phyloP scores from a whole-genome alignment of 2,113 vertebrate species.

The Centropus bengalensis region DNA sequence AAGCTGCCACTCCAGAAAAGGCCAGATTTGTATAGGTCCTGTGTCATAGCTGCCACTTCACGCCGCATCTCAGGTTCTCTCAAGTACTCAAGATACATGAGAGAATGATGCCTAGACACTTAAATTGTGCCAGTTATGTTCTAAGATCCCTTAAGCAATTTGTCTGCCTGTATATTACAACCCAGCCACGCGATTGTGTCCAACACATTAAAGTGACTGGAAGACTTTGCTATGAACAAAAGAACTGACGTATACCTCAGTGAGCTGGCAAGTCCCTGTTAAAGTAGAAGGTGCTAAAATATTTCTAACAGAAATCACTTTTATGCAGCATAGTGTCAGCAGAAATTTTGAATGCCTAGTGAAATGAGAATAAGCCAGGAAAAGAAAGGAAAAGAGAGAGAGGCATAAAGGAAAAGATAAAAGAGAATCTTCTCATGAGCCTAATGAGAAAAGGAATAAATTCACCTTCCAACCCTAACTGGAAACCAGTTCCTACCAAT shows the following conservation, averaged over 20 bases:
- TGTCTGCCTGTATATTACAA: background rate
- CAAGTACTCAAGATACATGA: background rate
- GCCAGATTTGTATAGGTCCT: background rate
- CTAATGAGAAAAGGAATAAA: slow-evolving; percentile 18
- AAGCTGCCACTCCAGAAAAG: background rate
- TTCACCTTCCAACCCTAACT: slow-evolving; percentile 20
- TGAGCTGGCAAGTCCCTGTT: background rate
- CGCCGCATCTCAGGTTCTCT: background rate
- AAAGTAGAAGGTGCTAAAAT: background rate
- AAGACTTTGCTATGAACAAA: background rate
- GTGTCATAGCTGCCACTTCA: background rate
- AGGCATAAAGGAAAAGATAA: background rate
- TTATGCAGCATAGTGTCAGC: slow-evolving; percentile 1
- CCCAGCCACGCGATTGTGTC: background rate
- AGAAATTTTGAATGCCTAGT: background rate
- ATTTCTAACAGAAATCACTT: background rate
- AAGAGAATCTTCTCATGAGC: background rate
- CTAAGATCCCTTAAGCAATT: background rate
- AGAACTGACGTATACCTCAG: background rate
- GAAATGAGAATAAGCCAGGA: background rate
- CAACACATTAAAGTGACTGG: background rate
- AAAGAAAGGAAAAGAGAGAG: background rate
- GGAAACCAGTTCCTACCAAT: slow-evolving; percentile 43
- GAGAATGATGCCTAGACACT: background rate
- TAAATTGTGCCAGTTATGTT: background rate